Base-by-base conservation (phyloP, 2,797 vertebrate genomes). In the Rhinatrema bivittatum region DNA sequence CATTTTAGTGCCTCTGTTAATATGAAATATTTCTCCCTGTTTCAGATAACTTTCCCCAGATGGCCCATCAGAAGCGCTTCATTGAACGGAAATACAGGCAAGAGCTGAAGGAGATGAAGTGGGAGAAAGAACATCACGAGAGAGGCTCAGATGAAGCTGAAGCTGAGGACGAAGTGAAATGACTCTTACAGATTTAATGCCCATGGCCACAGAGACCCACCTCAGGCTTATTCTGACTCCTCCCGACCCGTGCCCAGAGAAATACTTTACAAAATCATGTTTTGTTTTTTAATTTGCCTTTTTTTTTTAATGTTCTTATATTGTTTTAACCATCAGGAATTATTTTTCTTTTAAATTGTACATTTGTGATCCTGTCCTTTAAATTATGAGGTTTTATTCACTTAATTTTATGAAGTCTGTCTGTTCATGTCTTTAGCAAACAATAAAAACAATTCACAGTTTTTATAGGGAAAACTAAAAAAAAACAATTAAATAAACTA, bases 31-130 rank as follows among this genome's bases (percentile, higher is more conserved):
- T 56, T 79, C 42, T 82, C 41, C 36, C 70, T 59, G 50, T 70
- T 52, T 61, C 87, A 99, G 96, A 99, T 91, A 99, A 99, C 87
- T 99, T 99, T 77, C 96, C 96, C 65, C 96, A 99, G 89, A 99
- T 99, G 96, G 93, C 94, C 72, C 93, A 99, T 91, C 96, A 99
- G 90, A 99, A 99, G 76, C 93, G 94, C 67, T 99, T 99, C 90
- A 99, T 99, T 70, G 96, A 99, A 83, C 87, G 94, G 66, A 98
- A 98, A 65, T 98, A 99, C 85, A 75, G 93, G 47, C 93, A 98
- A 79, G 96, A 99, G 84, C 87, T 97, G 81, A 96, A 94, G 87
- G 94, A 98, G 87, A 88, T 99, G 93, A 92, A 93, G 72, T 88
- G 91, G 63, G 93, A 98, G 81, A 86, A 86, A 50, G 93, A 99